Conservation (phyloP, 2,888 invertebrate genomes). For the Stegana nigrithorax region DNA sequence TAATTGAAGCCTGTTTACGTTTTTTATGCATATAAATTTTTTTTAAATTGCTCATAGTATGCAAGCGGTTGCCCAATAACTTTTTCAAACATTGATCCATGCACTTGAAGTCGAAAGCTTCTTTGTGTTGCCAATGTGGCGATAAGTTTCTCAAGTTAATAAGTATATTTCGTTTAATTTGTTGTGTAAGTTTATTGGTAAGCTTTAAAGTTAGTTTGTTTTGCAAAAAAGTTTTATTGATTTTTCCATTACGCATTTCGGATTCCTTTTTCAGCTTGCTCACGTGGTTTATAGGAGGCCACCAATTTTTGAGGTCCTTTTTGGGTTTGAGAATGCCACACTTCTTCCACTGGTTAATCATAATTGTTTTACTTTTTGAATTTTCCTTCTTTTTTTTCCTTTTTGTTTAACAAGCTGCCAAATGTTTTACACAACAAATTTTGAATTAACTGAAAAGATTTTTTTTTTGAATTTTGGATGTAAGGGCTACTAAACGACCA, state of each 20-base stretch:
- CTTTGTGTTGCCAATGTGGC: background rate
- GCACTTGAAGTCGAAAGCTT: background rate
- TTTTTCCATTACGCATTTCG: background rate
- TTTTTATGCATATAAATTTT: too few relatives aligned
- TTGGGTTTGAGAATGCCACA: background rate
- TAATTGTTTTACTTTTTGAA: too few relatives aligned
- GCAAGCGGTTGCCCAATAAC: background rate
- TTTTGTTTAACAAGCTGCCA: too few relatives aligned
- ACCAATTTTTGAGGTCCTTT: background rate
- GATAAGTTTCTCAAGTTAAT: too few relatives aligned
- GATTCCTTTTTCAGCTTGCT: background rate
- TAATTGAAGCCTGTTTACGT: background rate
- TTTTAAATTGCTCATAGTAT: slow-evolving; percentile 1
- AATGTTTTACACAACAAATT: background rate
- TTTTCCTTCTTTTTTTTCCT: too few relatives aligned
- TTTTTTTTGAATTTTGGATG: too few relatives aligned
- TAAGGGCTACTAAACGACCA: too few relatives aligned
- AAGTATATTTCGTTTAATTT: background rate
- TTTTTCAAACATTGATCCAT: background rate
- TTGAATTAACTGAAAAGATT: too few relatives aligned
- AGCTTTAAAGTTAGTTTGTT: background rate
- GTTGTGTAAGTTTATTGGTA: background rate
- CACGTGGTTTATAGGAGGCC: too few relatives aligned
- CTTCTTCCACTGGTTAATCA: background rate
- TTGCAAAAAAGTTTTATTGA: too few relatives aligned